Evolutionary conservation across 2,113 vertebrate genomes (phyloP), one percentile per base, ranked within the genome.

Genomic region (Sapayoa aenigma): DNA sequence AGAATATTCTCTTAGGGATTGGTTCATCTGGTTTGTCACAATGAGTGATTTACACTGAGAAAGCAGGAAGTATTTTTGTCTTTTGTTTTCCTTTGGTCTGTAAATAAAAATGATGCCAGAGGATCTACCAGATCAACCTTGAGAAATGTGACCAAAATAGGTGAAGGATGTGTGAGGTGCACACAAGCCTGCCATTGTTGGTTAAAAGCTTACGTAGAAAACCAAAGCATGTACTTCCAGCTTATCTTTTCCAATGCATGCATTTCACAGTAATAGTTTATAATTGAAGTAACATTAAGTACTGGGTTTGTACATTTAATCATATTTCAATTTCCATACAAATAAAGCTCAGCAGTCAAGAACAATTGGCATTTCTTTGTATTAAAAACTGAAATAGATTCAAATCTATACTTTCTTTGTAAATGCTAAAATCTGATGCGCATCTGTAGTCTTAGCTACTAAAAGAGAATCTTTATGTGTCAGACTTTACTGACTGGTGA

Each of bases 281-380:
- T 65, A 82, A 79, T 14, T 79, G 81, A 78, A 91, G 60, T 75
- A 68, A 56, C 11, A n/a, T 72, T 73, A 68, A 89, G 55, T 76
- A 30, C 58, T 73, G 66, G 44, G 16, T 65, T 91, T 76, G n/a
- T 91, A 44, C 17, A 9, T 93, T 82, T 82, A 95, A 82, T 79
- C 74, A 96, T n/a, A 83, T 87, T 56, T 89, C 39, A 72, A 41
- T 96, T 94, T 88, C 66, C 78, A 49, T 91, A 68, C 44, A 79
- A 91, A 58, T 87, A 84, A 85, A 93, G 28, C 82, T 85, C 44
- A 69, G 41, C 53, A 87, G 90, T 93, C 87, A 90, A 76, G 84
- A 95, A 37, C 63, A 77, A 79, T 82, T 81, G 56, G 35, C 1
- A 21, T 90, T 91, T 87, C 47, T 82, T 68, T 90, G 27, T 79